Evolutionary conservation across 1,140 invertebrate genomes (phyloP), one percentile per base, ranked within the genome.

Genomic region (Thrips palmi): DNA sequence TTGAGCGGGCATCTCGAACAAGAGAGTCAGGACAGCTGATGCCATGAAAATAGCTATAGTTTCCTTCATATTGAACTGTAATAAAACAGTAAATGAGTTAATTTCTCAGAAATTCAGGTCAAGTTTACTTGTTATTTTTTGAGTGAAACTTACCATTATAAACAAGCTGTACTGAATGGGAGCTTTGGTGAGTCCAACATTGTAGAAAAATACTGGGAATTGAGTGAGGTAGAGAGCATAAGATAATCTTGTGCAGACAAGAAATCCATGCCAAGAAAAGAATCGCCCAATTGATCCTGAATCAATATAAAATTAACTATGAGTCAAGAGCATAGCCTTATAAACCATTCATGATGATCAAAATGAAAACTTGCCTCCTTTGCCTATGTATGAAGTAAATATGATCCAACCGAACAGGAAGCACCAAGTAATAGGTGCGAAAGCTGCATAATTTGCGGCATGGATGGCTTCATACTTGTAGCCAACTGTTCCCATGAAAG

Each of bases 201-300:
- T 70, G 31, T 70, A 69, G 39, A 74, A 69, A 50, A 71, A 73
- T 37, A 74, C 59, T 17, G 68, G 58, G 42, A 76, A 75, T 53
- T 83, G 79, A 24, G 73, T 63, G 1, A 85, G 59, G 47, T 82
- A 85, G n/a, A 78, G 57, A 2, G 68, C 64, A 44, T 81, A 84
- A 0, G 77, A 77, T 28, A 83, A 57, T 41, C 73, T 64, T 43
- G 74, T 75, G 28, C 82, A 61, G 7, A 79, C 54, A 7, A 71
- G 55, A 39, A 80, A 57, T 32, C 64, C 65, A 28, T 66, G 60
- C 52, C 64, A 70, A 10, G 71, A 70, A 2, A 83, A 55, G n/a
- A 82, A 50, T 36, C 49, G 59, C 36, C 75, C 70, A 15, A 83
- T 51, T 20, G 63, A 52, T 42, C 70, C 75, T 77, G 47, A 29